phyloP scores from a whole-genome alignment of 2,888 invertebrate genomes.

The Leptopilina myrica region DNA sequence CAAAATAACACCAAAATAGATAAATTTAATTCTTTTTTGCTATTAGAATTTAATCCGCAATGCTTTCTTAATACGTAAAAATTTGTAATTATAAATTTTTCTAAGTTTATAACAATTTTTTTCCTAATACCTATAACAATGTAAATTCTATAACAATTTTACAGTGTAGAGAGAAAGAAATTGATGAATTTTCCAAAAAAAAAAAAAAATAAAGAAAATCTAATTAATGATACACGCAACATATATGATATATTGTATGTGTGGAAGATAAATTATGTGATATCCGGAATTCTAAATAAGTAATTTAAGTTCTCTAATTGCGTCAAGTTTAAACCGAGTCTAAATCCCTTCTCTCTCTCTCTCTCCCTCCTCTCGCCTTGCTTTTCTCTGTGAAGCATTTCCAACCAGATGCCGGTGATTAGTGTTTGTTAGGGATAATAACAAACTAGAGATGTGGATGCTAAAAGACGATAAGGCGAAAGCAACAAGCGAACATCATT shows the following conservation, averaged over 20 bases:
- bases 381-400: constrained; percentile 1
- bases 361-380: no score
- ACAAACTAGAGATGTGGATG: constrained; percentile 30
- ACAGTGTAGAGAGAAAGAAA: no score
- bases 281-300: constrained; percentile 5
- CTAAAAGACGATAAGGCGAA: constrained; percentile 19
- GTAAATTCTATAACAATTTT: no score
- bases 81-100: no score
- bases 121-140: no score
- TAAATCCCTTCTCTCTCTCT: neutral
- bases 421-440: constrained; percentile 27
- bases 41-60: no score
- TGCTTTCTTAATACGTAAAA: no score
- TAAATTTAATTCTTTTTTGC: no score
- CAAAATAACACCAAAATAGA: no score
- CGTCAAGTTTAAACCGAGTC: neutral
- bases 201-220: neutral
- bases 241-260: no score
- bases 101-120: no score
- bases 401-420: constrained; percentile 8
- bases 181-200: no score
- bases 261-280: neutral
- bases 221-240: neutral
- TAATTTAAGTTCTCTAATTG: constrained; percentile 37
- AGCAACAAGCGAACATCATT: constrained; percentile 32